Evolutionary conservation across 2,888 invertebrate species (phyloP).

Genomic region (Agriotes lineatus): DNA sequence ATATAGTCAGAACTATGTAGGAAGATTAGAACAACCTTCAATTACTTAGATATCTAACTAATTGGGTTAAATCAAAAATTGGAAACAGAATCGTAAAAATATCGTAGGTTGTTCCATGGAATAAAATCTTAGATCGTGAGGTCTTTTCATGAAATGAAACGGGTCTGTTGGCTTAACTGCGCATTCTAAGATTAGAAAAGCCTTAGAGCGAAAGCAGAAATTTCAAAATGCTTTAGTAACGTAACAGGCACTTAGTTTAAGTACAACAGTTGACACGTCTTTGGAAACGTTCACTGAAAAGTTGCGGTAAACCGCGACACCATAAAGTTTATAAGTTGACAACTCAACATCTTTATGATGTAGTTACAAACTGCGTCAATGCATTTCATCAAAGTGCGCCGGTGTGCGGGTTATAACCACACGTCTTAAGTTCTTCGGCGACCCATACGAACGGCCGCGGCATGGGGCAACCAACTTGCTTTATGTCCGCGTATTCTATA

Average conservation of each 20-base stretch:
- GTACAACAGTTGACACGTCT: conserved; percentile 27
- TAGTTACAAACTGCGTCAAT: conserved; percentile 60
- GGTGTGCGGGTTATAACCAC: conserved; percentile 53
- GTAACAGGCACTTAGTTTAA: background rate
- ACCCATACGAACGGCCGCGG: conserved; percentile 54
- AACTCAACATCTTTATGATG: conserved; percentile 62
- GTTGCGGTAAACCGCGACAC: conserved; percentile 60
- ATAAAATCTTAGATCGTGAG: no score
- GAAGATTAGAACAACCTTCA: no score
- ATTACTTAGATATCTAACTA: no score
- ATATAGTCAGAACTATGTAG: no score
- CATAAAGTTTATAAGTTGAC: conserved; percentile 61
- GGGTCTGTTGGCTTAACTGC: no score
- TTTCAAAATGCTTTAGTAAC: background rate
- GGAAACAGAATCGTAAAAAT: no score
- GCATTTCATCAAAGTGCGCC: conserved; percentile 59
- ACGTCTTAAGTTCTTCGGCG: conserved; percentile 54
- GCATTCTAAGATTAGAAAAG: no score
- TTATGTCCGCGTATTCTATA: conserved; percentile 52
- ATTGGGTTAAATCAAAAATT: no score
- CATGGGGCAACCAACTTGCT: conserved; percentile 53
- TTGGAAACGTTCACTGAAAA: conserved; percentile 36
- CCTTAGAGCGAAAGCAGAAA: no score
- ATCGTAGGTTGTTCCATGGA: no score
- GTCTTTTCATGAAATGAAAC: no score